Evolutionary conservation across 2,888 invertebrate genomes (phyloP).

Genomic region (Drosophila acutilabella): DNA sequence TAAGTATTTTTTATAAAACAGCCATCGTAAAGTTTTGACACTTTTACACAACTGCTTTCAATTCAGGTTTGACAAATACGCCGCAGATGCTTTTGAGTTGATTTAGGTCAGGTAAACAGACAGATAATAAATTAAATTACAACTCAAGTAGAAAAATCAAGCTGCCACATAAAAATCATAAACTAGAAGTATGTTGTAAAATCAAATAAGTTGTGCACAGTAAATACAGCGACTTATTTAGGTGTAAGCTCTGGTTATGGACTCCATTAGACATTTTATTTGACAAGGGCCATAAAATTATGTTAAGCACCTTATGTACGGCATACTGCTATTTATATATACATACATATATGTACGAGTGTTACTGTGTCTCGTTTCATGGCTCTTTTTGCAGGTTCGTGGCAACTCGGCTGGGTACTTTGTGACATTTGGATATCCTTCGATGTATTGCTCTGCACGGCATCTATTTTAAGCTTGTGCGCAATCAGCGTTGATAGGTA

Average conservation of each 20-base stretch:
- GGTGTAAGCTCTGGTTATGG: not conserved
- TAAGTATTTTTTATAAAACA: not conserved
- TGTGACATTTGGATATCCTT: conserved; percentile 96
- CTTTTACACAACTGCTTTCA: not conserved
- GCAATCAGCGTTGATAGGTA: conserved; percentile 70
- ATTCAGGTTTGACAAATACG: conserved; percentile 8
- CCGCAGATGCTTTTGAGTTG: conserved; percentile 1
- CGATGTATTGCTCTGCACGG: conserved; percentile 91
- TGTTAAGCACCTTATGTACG: conserved; percentile 11
- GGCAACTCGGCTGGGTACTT: conserved; percentile 95
- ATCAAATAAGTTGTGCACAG: not conserved
- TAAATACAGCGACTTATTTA: not conserved
- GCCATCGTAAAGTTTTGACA: not conserved
- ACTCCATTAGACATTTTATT: not conserved
- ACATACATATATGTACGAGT: too few species aligned
- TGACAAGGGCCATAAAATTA: conserved; percentile 9
- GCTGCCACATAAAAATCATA: conserved; percentile 5
- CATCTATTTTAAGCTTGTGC: conserved; percentile 75
- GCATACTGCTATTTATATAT: not conserved
- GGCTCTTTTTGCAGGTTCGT: conserved; percentile 87
- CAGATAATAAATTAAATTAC: conserved; percentile 12
- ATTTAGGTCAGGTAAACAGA: conserved; percentile 14
- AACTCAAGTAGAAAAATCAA: conserved; percentile 2
- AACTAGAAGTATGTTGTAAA: not conserved
- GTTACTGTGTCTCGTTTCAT: not conserved